These are phyloP conservation scores for Euwallacea fornicatus DNA, from an alignment of 1,140 invertebrate genomes.

Conservation along the genomic window DNA sequence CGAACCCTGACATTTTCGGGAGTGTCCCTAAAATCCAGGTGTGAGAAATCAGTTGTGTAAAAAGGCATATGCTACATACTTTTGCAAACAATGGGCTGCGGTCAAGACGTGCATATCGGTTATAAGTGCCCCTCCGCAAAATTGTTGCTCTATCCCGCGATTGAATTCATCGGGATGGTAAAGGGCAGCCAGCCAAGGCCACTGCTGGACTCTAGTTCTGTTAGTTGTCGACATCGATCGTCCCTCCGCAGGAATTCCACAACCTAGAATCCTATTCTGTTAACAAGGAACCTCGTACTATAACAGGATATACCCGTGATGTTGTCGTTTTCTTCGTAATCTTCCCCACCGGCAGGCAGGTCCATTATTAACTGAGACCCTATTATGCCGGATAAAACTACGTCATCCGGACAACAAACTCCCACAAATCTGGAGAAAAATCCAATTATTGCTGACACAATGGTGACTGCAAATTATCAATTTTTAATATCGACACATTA, in stretches of 20 bases:
- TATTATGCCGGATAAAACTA: constrained; percentile 44
- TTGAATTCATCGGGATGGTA: constrained; percentile 57
- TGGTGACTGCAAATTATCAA: too few relatives aligned
- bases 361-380: constrained; percentile 53
- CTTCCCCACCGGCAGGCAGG: constrained; percentile 53
- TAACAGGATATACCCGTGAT: constrained; percentile 41
- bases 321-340: constrained; percentile 54
- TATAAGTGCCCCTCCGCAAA: constrained; percentile 78
- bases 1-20: constrained; percentile 67
- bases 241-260: constrained; percentile 65
- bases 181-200: constrained; percentile 82
- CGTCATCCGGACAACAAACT: constrained; percentile 64
- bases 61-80: constrained; percentile 27
- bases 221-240: constrained; percentile 65
- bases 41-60: constrained; percentile 2
- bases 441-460: too few relatives aligned
- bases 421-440: constrained; percentile 58
- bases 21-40: constrained; percentile 57
- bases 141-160: constrained; percentile 57
- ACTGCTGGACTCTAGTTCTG: constrained; percentile 50
- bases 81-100: constrained; percentile 71
- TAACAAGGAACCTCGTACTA: neutral
- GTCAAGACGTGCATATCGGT: constrained; percentile 78
- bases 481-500: too few relatives aligned
- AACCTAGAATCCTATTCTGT: constrained; percentile 56